Evolutionary conservation across 2,113 vertebrate species (phyloP).

Genomic region (Arenaria interpres): DNA sequence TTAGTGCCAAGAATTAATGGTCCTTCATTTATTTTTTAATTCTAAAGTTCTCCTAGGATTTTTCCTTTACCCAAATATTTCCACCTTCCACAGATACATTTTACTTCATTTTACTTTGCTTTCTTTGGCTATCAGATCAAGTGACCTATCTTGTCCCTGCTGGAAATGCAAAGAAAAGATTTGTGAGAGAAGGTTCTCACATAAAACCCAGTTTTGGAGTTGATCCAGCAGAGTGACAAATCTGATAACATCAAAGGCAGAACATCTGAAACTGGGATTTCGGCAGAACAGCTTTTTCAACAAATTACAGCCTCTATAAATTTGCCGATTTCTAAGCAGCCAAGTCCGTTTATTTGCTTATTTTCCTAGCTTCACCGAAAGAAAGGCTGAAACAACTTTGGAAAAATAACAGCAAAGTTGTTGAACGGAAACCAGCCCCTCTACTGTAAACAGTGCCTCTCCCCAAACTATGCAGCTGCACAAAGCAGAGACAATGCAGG

Average conservation of each 20-base stretch:
- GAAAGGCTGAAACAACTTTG: conserved; percentile 51
- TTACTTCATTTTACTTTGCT: not conserved
- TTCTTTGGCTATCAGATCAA: not conserved
- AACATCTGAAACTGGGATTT: conserved; percentile 31
- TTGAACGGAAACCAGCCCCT: conserved; percentile 1
- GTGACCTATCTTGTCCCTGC: not conserved
- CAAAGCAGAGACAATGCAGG: conserved; percentile 65
- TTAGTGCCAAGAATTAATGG: not conserved
- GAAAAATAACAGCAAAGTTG: conserved; percentile 35
- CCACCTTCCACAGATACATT: not conserved
- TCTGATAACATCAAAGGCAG: conserved; percentile 54
- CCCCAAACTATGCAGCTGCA: conserved; percentile 41
- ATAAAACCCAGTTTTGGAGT: conserved; percentile 32
- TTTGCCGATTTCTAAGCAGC: not conserved
- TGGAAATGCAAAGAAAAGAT: not conserved
- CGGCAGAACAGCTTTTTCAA: not conserved
- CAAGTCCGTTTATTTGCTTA: not conserved
- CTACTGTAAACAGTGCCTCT: conserved; percentile 44
- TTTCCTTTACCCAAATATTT: not conserved
- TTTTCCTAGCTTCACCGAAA: not conserved
- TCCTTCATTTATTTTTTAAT: conserved; percentile 16
- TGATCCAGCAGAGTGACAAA: conserved; percentile 51
- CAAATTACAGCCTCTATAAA: conserved; percentile 20
- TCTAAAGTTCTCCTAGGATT: not conserved
- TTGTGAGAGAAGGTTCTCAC: conserved; percentile 10